phyloP scores from a whole-genome alignment of 2,797 vertebrate genomes.

The Lacerta viridis region DNA sequence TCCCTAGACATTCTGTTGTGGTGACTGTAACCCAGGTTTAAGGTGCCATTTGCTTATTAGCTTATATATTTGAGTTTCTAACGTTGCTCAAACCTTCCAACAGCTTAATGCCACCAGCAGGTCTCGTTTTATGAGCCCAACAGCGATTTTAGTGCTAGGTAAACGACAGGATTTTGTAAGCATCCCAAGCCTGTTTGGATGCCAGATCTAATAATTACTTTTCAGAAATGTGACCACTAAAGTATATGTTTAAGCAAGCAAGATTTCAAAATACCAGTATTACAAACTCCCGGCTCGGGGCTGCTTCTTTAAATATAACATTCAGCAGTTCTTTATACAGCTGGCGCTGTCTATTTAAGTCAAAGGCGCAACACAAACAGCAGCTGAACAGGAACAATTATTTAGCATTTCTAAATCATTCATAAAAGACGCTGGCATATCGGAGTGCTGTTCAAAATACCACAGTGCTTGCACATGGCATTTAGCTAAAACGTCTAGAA shows the following conservation, averaged over 20 bases:
- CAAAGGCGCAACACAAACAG: constrained; percentile 30
- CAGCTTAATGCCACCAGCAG: not conserved
- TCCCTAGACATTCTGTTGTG: too few species aligned
- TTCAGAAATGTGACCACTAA: not conserved
- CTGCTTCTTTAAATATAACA: constrained; percentile 44
- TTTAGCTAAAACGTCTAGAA: constrained; percentile 54
- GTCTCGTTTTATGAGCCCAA: not conserved
- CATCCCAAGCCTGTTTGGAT: constrained; percentile 29
- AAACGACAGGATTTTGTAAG: not conserved
- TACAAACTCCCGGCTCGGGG: constrained; percentile 32
- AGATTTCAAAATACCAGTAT: constrained; percentile 20
- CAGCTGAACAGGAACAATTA: constrained; percentile 52
- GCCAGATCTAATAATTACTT: not conserved
- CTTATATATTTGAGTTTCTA: too few species aligned
- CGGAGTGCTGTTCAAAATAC: not conserved
- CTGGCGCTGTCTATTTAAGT: constrained; percentile 56
- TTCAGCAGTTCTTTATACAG: constrained; percentile 53
- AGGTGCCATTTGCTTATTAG: too few species aligned
- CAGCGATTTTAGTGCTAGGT: constrained; percentile 31
- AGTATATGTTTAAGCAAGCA: constrained; percentile 29
- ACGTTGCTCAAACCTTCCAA: not conserved
- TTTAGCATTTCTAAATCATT: constrained; percentile 61
- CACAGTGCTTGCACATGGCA: not conserved
- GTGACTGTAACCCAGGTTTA: too few species aligned
- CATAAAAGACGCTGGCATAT: constrained; percentile 37